Base-by-base conservation (phyloP, 2,888 invertebrate species). In the Uloborus plumipes region DNA sequence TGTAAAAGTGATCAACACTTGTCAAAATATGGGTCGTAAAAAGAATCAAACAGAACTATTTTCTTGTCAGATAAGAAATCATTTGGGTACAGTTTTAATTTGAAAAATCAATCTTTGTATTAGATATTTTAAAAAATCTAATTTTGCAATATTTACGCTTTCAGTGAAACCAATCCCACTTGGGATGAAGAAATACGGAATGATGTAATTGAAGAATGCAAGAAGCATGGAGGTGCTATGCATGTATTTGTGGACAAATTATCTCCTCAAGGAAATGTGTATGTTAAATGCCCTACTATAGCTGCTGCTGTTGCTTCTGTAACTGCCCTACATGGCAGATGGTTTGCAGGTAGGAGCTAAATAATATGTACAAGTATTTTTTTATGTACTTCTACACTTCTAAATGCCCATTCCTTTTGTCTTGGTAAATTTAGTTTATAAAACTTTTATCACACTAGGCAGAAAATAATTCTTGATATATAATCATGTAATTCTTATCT, bases 171-270 rank as follows among this genome's bases (percentile, higher is more conserved):
- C 0, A 94, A 94, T 89, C 92, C 94, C 9, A 93, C 90, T 87
- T 98, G 97, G 96, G 96, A 97, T 87, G 92, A 93, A 59, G 99
- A 99, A 90, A 96, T 99, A 85, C 91, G 95, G 58, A 98, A 99
- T 88, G 99, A 99, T 89, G 98, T 99, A 0, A 95, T 99, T 85
- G 97, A 98, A 88, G 99, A 99, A 89, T 99, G 99, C 89, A 95
- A 95, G 88, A 98, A 98, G 89, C 98, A 99, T 88, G 99, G 99
- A 9, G 99, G 99, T 6, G 96, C 97, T 0, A 89, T 98, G 65
- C 98, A 99, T 87, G 95, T 98, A 22, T 98, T 94, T 88, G 97
- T 99, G 7, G 98, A 99, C 88, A 95, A 95, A 89, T 94, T 94
- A 0, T 97, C 97, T 0, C 94, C 95, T 0, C 95, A 95, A 87